Base-by-base conservation (phyloP, 2,113 vertebrate genomes). In the Hyperoodon ampullatus region DNA sequence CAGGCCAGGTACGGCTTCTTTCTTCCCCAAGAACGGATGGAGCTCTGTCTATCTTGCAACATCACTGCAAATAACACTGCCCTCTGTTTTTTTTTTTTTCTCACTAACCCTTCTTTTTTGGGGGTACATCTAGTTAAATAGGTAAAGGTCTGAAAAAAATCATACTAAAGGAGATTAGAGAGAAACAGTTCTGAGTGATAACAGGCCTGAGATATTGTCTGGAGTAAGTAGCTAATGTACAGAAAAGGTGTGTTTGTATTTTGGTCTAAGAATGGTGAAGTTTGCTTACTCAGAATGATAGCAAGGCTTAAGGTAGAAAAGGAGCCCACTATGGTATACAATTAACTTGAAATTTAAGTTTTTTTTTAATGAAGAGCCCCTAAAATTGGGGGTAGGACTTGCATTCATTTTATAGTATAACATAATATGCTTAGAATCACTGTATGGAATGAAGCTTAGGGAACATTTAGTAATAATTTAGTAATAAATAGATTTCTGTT, bases 391-490 rank as follows among this genome's bases (percentile, higher is more conserved):
- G 10, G 11, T 0, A 83, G 15, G 14, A 33, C 2, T 89, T 81
- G 13, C 7, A 75, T 68, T 70, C 7, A 92, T 85, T 96, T 85
- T 94, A 35, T 19, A 80, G 28, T 33, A 55, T 58, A 88, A 61
- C 4, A 47, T 39, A 47, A 10, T 28, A 72, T 61, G 44, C 3
- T 30, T 70, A 70, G 63, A 87, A 78, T 60, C 50, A 28, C 39
- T 88, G 15, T 39, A 60, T 63, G 30, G 30, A 65, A 14, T 58
- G n/a, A 77, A 47, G 53, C 8, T 68, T 80, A 61, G 28, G 7
- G 24, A 88, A 2, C 16, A 50, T 33, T 92, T 81, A 94, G 21
- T 61, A 94, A 70, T 83, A 93, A 85, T 63, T 70, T 81, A 72
- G 23, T 74, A 28, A 18, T 33, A 77, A 84, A 50, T 1, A 8